Evolutionary conservation across 2,113 vertebrate species (phyloP).

Genomic region (Pedetes capensis): DNA sequence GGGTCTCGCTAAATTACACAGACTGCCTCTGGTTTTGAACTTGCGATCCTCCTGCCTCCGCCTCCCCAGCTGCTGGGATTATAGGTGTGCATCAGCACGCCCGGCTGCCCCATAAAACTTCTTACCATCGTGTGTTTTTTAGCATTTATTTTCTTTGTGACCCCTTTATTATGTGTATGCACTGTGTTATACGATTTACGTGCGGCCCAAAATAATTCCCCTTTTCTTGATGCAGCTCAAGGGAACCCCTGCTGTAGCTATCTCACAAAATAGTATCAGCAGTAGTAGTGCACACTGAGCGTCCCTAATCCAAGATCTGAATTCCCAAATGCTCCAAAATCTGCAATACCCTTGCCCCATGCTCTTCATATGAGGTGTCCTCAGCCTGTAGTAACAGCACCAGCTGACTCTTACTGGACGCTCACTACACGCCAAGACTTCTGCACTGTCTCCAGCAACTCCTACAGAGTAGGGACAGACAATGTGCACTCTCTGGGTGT

Average conservation of each 20-base stretch:
- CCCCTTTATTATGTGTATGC: no score
- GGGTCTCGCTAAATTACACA: no score
- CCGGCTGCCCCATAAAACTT: no score
- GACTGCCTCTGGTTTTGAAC: no score
- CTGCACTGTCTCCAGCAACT: not conserved
- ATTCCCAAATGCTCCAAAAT: not conserved
- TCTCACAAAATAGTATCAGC: not conserved
- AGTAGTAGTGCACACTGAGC: not conserved
- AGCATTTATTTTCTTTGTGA: no score
- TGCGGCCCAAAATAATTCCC: no score
- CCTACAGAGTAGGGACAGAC: not conserved
- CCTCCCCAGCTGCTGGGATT: no score
- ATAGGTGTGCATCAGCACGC: no score
- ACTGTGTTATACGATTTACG: no score
- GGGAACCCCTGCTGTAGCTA: fast-evolving
- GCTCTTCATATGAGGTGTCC: not conserved
- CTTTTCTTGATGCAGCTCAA: no score
- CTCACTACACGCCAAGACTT: not conserved
- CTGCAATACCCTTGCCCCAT: not conserved
- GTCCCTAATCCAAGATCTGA: not conserved
- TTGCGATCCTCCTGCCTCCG: no score
- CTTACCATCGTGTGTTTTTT: no score
- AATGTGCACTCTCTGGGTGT: not conserved
- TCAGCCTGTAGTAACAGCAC: not conserved
- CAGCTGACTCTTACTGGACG: not conserved